Conservation (phyloP, 2,888 invertebrate genomes). For the Tetragonisca angustula region DNA sequence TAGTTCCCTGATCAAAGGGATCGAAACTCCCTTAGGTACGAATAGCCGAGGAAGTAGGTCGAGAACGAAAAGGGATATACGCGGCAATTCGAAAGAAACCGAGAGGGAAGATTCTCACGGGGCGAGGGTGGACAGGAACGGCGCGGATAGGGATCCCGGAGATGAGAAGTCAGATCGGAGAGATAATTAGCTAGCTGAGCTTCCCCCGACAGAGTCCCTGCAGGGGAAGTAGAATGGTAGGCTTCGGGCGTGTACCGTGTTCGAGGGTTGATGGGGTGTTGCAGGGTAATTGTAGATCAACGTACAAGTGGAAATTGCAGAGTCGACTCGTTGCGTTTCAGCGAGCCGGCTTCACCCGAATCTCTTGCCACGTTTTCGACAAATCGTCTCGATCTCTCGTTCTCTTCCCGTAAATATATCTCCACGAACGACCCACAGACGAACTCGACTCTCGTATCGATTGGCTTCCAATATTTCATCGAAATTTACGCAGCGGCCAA, state of each 20-base stretch:
- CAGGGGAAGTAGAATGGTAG: conserved; percentile 16
- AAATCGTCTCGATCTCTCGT: background rate
- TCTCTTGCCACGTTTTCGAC: background rate
- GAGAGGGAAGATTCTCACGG: background rate
- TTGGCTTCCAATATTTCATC: background rate
- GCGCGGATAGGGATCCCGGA: background rate
- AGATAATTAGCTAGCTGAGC: conserved; percentile 54
- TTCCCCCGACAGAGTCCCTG: conserved; percentile 14
- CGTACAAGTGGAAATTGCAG: background rate
- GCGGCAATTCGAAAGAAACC: conserved; percentile 33
- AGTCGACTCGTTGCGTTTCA: background rate
- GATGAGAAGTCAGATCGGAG: conserved; percentile 35
- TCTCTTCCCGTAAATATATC: background rate
- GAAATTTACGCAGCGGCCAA: too few relatives aligned
- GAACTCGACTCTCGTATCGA: background rate
- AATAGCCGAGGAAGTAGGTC: conserved; percentile 21
- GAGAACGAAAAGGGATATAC: background rate
- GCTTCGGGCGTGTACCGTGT: background rate
- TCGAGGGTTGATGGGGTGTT: background rate
- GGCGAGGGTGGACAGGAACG: background rate
- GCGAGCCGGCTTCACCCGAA: background rate
- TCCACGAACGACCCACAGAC: too few relatives aligned
- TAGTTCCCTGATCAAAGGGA: conserved; percentile 61
- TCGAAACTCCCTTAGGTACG: conserved; percentile 51
- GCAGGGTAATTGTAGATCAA: background rate